Percentiles rank a stretch among this genome's conserved stretches.
These are phyloP conservation scores for Albula goreensis DNA, from an alignment of 2,113 vertebrate species.

Conservation along the genomic window DNA sequence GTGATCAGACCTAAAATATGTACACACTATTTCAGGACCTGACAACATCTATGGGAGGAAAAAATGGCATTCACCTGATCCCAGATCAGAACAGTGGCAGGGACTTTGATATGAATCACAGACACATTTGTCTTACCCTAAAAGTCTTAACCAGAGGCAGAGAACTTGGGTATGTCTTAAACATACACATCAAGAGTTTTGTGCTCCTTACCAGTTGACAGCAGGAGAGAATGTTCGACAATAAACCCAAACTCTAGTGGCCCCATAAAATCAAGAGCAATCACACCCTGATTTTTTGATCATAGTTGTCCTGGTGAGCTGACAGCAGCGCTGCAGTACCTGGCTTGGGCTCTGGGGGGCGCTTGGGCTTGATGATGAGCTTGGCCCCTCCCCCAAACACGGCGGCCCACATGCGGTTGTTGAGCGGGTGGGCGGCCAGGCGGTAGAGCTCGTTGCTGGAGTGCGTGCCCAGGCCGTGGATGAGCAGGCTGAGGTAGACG, in stretches of 20 bases:
- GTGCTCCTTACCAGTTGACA: no score
- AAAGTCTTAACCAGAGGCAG: no score
- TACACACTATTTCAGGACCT: constrained; percentile 62
- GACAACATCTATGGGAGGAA: constrained; percentile 14
- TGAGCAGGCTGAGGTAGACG: constrained; percentile 90
- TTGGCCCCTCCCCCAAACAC: constrained; percentile 93
- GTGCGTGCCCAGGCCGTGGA: constrained; percentile 90
- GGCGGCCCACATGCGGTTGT: constrained; percentile 93
- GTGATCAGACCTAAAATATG: constrained; percentile 27
- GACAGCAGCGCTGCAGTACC: constrained; percentile 59
- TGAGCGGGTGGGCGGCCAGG: constrained; percentile 89
- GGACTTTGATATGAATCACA: no score
- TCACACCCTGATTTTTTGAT: no score
- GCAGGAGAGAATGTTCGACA: no score
- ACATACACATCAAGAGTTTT: no score
- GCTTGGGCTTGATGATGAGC: constrained; percentile 86
- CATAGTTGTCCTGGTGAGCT: no score
- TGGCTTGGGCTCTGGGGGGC: constrained; percentile 81
- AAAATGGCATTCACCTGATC: no score
- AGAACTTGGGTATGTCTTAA: no score
- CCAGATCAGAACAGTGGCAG: neutral
- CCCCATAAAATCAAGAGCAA: no score
- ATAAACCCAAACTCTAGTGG: no score
- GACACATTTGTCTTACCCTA: no score
- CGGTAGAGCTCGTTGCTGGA: constrained; percentile 90